Evolutionary conservation across 37 sponge, comb jelly and placozoan species (phyloP), one percentile per base, ranked within the genome.

Genomic region (Lycopodina hypogea): DNA sequence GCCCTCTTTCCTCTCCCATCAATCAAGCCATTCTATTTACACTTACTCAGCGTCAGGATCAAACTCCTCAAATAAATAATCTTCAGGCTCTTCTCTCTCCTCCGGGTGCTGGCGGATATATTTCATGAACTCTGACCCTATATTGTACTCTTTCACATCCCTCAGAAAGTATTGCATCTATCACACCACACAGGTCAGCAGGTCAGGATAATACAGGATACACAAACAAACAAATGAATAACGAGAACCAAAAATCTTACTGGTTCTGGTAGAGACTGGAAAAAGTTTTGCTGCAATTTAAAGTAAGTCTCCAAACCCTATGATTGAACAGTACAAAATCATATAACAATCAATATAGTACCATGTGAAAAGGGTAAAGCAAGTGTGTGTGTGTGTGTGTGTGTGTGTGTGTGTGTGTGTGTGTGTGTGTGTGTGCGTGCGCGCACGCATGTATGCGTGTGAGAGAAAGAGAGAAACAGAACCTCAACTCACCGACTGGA

Each of bases 1-100:
- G n/a, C n/a, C n/a, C n/a, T n/a, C n/a, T n/a, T n/a, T n/a, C n/a
- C n/a, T n/a, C n/a, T n/a, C n/a, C n/a, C 48, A 45, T 45, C 48
- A 45, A 4, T 12, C 48, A 45, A 4, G 9, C 48, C 48, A 45
- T 45, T 45, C n/a, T n/a, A n/a, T n/a, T n/a, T n/a, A n/a, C 6
- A 63, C 75, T 56, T 67, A 74, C 75, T 79, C 86, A 41, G 52
- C 78, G 34, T 84, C 84, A 29, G 84, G 84, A 63, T 89, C 83
- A 56, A 80, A 75, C 45, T 89, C 90, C 58, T 89, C 81, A 79
- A 89, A 89, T 53, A 69, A 68, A 30, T 73, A 89, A 58, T 89
- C 90, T 35, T 82, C 69, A 0, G 80, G 84, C 56, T 89, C 84
- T 7, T 71, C 84, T 0, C 48, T 72, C 39, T 41, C 38, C 48